Conservation (phyloP, 2,113 vertebrate genomes). For the Psittacus erithacus region DNA sequence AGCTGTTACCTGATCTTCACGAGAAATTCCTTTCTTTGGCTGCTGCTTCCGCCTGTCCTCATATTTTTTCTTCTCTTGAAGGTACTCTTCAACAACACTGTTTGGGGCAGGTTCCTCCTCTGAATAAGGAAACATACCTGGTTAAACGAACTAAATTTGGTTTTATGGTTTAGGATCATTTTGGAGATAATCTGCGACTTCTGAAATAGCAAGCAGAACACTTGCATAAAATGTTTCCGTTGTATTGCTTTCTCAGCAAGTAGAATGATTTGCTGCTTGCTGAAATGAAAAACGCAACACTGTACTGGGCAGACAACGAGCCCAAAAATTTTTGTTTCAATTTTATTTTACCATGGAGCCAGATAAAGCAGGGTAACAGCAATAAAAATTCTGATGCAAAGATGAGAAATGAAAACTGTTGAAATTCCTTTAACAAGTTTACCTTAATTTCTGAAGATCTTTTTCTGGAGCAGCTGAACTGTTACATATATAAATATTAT, state of each 20-base stretch:
- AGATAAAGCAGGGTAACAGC: not conserved
- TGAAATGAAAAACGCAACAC: slow-evolving; percentile 28
- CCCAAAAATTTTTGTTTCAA: not conserved
- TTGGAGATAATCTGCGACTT: not conserved
- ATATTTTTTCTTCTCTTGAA: slow-evolving; percentile 91
- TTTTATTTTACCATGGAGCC: not conserved
- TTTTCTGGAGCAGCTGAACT: not conserved
- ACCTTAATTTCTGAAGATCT: not conserved
- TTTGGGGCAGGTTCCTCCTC: slow-evolving; percentile 75
- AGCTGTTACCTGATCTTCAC: slow-evolving; percentile 84
- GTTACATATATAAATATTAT: slow-evolving; percentile 63
- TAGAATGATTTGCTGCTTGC: slow-evolving; percentile 14
- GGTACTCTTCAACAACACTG: slow-evolving; percentile 89
- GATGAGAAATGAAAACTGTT: not conserved
- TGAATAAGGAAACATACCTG: slow-evolving; percentile 46
- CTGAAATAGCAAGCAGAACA: not conserved
- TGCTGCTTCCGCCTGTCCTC: slow-evolving; percentile 85
- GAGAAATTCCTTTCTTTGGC: slow-evolving; percentile 80
- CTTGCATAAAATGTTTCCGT: slow-evolving; percentile 4
- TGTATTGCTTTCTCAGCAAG: slow-evolving; percentile 5
- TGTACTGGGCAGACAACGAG: not conserved
- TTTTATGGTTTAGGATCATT: not conserved
- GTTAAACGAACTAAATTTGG: not conserved
- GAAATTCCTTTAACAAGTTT: not conserved
- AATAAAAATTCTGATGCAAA: not conserved